These are phyloP conservation scores for Agapornis roseicollis DNA, from an alignment of 2,113 vertebrate genomes.

Conservation along the genomic window DNA sequence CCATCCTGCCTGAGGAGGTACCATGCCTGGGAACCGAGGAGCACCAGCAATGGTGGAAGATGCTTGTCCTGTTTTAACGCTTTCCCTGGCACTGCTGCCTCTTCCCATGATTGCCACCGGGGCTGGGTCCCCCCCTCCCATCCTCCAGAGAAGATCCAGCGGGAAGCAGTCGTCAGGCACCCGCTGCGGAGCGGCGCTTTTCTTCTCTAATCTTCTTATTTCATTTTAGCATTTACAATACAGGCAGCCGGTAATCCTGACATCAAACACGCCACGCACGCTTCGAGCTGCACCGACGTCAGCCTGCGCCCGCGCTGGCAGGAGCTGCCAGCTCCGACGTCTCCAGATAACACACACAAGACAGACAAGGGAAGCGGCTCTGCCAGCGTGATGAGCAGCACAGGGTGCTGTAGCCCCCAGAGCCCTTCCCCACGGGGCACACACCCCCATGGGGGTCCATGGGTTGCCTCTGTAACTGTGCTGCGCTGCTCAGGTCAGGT, in stretches of 20 bases:
- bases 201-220: conserved; percentile 70
- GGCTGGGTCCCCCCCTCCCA: not conserved
- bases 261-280: conserved; percentile 63
- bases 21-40: not conserved
- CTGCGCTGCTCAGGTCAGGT: not conserved
- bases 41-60: fast-evolving
- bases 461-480: not conserved
- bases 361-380: conserved; percentile 9
- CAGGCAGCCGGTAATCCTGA: conserved; percentile 66
- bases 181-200: conserved; percentile 41
- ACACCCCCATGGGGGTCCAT: fast-evolving
- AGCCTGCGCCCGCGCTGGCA: conserved; percentile 23
- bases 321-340: conserved; percentile 47
- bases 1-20: not conserved
- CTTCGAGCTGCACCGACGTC: conserved; percentile 38
- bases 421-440: not conserved
- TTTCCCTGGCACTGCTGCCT: not conserved
- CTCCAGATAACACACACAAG: not conserved
- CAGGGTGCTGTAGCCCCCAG: fast-evolving
- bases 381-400: not conserved
- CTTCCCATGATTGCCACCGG: not conserved
- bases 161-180: conserved; percentile 1
- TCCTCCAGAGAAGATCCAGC: not conserved
- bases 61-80: not conserved
- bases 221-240: conserved; percentile 68